A percentile compares a stretch with the other conserved stretches of the same genome.
phyloP scores from a whole-genome alignment of 2,797 vertebrate genomes.

The Gouania willdenowi region DNA sequence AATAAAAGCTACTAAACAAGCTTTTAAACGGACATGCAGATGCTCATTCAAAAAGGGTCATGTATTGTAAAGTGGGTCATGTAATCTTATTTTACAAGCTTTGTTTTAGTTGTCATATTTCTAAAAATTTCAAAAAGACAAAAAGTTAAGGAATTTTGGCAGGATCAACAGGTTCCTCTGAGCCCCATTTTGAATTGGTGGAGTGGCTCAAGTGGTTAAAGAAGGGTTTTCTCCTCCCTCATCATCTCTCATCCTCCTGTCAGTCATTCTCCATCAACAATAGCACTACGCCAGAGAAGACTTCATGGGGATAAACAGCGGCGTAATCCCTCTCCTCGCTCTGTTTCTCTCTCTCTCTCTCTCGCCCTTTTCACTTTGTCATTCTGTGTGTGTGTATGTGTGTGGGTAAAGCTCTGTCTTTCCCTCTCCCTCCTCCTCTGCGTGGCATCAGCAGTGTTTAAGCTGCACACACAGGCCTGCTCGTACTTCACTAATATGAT shows the following conservation, averaged over 20 bases:
- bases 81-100: too few relatives aligned
- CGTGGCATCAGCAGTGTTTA: slow-evolving; percentile 39
- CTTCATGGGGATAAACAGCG: slow-evolving; percentile 55
- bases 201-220: slow-evolving; percentile 1
- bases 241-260: slow-evolving; percentile 30
- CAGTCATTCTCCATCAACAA: slow-evolving; percentile 52
- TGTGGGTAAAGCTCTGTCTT: slow-evolving; percentile 5
- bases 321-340: slow-evolving; percentile 62
- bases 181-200: neutral
- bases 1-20: too few relatives aligned
- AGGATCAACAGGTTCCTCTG: slow-evolving; percentile 1
- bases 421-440: slow-evolving; percentile 31
- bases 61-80: too few relatives aligned
- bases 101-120: too few relatives aligned
- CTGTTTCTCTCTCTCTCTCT: slow-evolving; percentile 8
- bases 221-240: slow-evolving; percentile 3
- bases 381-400: too few relatives aligned
- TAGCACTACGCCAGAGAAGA: slow-evolving; percentile 38
- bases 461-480: slow-evolving; percentile 44
- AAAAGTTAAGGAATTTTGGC: too few relatives aligned
- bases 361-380: too few relatives aligned
- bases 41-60: too few relatives aligned
- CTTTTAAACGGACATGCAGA: too few relatives aligned
- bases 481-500: slow-evolving; percentile 69
- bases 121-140: too few relatives aligned